phyloP scores from a whole-genome alignment of 1,140 invertebrate species.

The Acromyrmex heyeri region DNA sequence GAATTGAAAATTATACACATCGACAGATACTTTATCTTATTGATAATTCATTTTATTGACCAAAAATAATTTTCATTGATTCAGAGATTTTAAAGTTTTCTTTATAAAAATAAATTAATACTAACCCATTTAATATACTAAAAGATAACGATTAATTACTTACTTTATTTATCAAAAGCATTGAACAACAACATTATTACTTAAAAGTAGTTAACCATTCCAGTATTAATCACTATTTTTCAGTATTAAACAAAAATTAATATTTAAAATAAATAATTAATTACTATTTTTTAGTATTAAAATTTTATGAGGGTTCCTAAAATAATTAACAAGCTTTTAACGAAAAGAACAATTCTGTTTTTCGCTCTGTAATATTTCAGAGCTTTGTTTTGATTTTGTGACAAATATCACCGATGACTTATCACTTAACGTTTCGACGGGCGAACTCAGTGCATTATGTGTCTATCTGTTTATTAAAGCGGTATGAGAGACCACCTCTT shows the following conservation, averaged over 20 bases:
- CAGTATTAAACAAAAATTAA: no score
- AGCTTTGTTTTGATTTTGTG: constrained; percentile 12
- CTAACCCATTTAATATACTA: no score
- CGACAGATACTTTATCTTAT: no score
- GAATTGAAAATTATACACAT: neutral
- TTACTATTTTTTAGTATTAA: no score
- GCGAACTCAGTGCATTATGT: constrained; percentile 18
- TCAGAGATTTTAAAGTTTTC: neutral
- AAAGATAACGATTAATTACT: no score
- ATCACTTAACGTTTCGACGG: neutral
- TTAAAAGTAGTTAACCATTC: no score
- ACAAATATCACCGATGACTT: neutral
- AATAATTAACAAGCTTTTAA: constrained; percentile 6
- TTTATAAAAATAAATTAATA: no score
- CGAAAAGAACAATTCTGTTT: neutral
- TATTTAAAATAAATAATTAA: no score
- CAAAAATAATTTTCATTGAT: neutral
- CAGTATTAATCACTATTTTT: no score
- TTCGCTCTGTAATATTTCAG: neutral
- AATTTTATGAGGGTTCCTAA: neutral
- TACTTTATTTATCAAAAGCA: no score
- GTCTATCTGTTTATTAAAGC: constrained; percentile 64
- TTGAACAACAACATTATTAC: no score
- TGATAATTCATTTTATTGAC: neutral
- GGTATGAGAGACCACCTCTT: constrained; percentile 17